Percentiles rank a stretch among this genome's conserved stretches.
Conservation (phyloP, 2,113 vertebrate genomes). For the Bubalus kerabau region DNA sequence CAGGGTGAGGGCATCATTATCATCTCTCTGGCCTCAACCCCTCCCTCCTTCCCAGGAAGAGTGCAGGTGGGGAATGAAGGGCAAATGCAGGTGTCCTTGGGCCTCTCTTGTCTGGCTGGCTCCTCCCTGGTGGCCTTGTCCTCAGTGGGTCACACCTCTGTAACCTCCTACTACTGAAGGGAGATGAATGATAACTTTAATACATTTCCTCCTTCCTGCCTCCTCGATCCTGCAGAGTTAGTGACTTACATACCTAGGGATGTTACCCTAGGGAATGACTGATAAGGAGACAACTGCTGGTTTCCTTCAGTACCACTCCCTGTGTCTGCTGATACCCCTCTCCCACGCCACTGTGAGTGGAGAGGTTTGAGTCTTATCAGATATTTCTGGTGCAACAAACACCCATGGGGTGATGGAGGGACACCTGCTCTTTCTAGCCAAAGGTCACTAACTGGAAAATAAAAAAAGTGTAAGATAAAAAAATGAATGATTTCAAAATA, state of each 20-base stretch:
- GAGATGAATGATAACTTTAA: slow-evolving; percentile 77
- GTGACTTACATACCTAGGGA: slow-evolving; percentile 73
- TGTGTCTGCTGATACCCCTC: slow-evolving; percentile 61
- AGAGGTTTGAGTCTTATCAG: slow-evolving; percentile 68
- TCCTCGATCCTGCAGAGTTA: slow-evolving; percentile 39
- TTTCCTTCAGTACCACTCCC: slow-evolving; percentile 69
- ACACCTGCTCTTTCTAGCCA: slow-evolving; percentile 74
- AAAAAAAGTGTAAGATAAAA: slow-evolving; percentile 66
- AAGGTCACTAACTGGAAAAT: slow-evolving; percentile 71
- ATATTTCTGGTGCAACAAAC: slow-evolving; percentile 71
- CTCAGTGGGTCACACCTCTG: slow-evolving; percentile 1
- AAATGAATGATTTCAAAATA: slow-evolving; percentile 72
- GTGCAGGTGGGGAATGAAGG: neutral
- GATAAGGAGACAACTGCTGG: slow-evolving; percentile 74
- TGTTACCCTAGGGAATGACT: slow-evolving; percentile 72
- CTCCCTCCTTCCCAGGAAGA: neutral
- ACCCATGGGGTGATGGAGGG: slow-evolving; percentile 58
- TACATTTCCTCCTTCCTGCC: slow-evolving; percentile 71
- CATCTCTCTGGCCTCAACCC: no score
- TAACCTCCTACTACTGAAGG: slow-evolving; percentile 50
- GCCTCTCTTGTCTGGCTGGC: neutral
- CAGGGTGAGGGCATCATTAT: neutral
- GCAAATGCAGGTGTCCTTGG: neutral
- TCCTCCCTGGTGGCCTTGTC: slow-evolving; percentile 18
- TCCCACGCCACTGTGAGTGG: neutral